Percentiles rank a stretch among this genome's conserved stretches.
Conservation (phyloP, 1,140 invertebrate genomes). For the Alviniconcha marisindica region DNA sequence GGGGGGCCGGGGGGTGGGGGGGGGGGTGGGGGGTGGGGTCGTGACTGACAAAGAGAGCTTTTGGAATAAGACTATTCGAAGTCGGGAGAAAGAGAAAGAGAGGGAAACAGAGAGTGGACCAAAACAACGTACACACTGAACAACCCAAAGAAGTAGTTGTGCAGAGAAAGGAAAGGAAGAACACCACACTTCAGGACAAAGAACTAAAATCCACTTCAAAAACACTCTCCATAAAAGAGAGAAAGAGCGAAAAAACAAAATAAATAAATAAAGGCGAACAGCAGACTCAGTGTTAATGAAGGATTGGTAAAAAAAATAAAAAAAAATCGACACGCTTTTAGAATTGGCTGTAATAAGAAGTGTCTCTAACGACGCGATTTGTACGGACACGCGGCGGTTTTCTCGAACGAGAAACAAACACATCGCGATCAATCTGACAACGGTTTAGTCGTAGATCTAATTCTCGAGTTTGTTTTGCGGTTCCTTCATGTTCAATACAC, state of each 20-base stretch:
- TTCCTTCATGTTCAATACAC: conserved; percentile 29
- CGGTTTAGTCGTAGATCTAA: too few species aligned
- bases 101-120: not conserved
- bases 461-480: too few species aligned
- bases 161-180: conserved; percentile 28
- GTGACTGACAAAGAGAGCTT: not conserved
- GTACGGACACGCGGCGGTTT: too few species aligned
- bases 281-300: not conserved
- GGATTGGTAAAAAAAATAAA: too few species aligned
- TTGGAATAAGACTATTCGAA: not conserved
- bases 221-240: not conserved
- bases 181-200: not conserved
- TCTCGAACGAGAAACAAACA: too few species aligned
- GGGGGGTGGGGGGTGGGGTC: not conserved
- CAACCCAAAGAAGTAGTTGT: not conserved
- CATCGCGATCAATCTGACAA: too few species aligned
- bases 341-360: too few species aligned
- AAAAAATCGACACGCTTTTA: too few species aligned
- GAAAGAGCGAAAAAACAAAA: too few species aligned
- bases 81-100: not conserved
- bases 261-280: conserved; percentile 4
- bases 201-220: conserved; percentile 12
- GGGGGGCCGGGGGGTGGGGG: not conserved
- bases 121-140: not conserved
- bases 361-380: too few species aligned